These are phyloP conservation scores for Synergus itoensis DNA, from an alignment of 2,888 invertebrate species.

Conservation along the genomic window DNA sequence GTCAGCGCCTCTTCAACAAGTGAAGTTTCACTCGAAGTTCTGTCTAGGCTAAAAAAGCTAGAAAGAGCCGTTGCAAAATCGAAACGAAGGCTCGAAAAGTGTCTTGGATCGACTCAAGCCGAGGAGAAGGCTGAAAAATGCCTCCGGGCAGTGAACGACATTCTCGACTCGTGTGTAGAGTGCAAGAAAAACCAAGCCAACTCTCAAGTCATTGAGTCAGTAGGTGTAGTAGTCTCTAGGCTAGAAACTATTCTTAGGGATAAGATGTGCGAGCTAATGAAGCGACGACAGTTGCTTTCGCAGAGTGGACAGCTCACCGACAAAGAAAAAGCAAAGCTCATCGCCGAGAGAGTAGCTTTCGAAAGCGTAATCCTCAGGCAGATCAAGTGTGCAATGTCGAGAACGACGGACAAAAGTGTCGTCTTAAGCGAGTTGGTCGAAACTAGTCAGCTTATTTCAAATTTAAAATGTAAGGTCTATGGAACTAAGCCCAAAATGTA, in stretches of 20 bases:
- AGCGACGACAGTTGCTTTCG: slow-evolving; percentile 83
- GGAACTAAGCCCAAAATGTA: slow-evolving; percentile 75
- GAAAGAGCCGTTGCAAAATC: slow-evolving; percentile 70
- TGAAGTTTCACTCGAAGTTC: slow-evolving; percentile 67
- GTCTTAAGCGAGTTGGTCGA: slow-evolving; percentile 83
- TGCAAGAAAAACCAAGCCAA: slow-evolving; percentile 67
- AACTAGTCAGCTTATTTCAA: slow-evolving; percentile 87
- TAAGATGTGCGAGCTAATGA: slow-evolving; percentile 85
- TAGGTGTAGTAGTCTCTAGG: slow-evolving; percentile 73
- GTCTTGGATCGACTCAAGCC: slow-evolving; percentile 70
- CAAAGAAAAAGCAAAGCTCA: slow-evolving; percentile 84
- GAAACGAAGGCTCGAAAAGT: slow-evolving; percentile 71
- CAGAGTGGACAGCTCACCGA: slow-evolving; percentile 85
- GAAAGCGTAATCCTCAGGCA: slow-evolving; percentile 86
- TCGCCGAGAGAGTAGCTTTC: slow-evolving; percentile 90
- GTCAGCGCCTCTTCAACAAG: slow-evolving; percentile 62
- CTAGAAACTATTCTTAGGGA: slow-evolving; percentile 84
- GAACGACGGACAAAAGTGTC: slow-evolving; percentile 64
- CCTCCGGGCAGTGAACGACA: slow-evolving; percentile 72
- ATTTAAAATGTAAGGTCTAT: slow-evolving; percentile 82
- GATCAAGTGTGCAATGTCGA: slow-evolving; percentile 67
- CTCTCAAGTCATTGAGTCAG: slow-evolving; percentile 67
- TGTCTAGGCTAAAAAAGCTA: slow-evolving; percentile 68
- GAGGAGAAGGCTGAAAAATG: slow-evolving; percentile 74
- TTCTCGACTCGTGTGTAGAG: slow-evolving; percentile 71